Evolutionary conservation across 2,888 invertebrate genomes (phyloP).

Genomic region (Drosophila pseudotakahashii): DNA sequence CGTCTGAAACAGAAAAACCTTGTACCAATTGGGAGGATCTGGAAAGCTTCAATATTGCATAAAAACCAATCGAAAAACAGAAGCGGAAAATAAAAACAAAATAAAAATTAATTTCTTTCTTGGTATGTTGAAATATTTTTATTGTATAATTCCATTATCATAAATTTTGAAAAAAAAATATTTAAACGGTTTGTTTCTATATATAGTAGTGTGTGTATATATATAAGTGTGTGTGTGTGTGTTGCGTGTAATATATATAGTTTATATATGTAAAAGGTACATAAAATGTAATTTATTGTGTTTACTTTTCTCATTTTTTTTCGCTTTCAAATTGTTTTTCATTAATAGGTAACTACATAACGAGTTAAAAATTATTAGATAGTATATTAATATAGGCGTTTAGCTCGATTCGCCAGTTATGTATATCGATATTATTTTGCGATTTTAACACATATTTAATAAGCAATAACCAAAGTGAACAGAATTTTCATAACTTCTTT

Average conservation of each 20-base stretch:
- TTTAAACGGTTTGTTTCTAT: constrained; percentile 35
- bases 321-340: constrained; percentile 35
- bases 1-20: constrained; percentile 1
- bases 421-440: constrained; percentile 28
- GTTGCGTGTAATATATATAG: constrained; percentile 41
- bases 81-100: constrained; percentile 17
- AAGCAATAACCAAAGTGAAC: constrained; percentile 55
- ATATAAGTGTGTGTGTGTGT: constrained; percentile 13
- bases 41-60: not conserved
- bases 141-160: constrained; percentile 68
- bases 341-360: constrained; percentile 76
- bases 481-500: constrained; percentile 23
- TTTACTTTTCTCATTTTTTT: constrained; percentile 32
- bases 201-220: constrained; percentile 26
- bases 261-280: constrained; percentile 47
- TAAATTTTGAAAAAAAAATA: constrained; percentile 57
- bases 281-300: constrained; percentile 41
- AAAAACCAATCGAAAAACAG: not conserved
- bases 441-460: constrained; percentile 35
- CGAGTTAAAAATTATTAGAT: constrained; percentile 68
- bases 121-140: constrained; percentile 76
- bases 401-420: constrained; percentile 29
- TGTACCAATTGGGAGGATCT: constrained; percentile 5
- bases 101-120: constrained; percentile 46
- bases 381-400: constrained; percentile 29